Percentiles rank a stretch among this genome's conserved stretches.
phyloP scores from a whole-genome alignment of 2,888 invertebrate species.

The Thalpophila matura region DNA sequence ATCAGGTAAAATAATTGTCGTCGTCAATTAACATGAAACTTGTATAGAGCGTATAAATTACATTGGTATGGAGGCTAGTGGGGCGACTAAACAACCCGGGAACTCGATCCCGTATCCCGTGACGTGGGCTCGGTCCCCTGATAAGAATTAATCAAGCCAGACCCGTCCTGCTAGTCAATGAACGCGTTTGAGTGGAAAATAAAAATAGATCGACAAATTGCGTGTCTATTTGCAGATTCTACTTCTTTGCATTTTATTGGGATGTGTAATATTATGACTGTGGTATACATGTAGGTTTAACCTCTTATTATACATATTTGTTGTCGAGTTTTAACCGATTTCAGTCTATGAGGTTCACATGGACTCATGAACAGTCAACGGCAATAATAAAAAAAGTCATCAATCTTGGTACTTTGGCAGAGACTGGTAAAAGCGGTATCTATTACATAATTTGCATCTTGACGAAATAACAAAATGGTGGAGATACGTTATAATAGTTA shows the following conservation, averaged over 20 bases:
- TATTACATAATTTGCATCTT: background rate
- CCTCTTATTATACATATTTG: too few relatives aligned
- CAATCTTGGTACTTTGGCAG: too few relatives aligned
- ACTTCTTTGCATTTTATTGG: constrained; percentile 33
- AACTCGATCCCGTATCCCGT: constrained; percentile 42
- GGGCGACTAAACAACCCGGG: constrained; percentile 44
- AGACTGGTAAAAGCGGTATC: too few relatives aligned
- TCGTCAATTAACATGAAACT: constrained; percentile 36
- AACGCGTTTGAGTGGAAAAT: constrained; percentile 48
- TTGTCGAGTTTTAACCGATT: too few relatives aligned
- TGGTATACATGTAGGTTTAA: too few relatives aligned
- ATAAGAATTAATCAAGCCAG: constrained; percentile 60
- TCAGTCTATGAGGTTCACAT: too few relatives aligned
- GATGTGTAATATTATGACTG: background rate
- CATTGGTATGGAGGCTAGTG: constrained; percentile 47
- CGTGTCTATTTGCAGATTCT: constrained; percentile 19
- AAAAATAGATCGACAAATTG: constrained; percentile 44
- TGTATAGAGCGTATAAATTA: constrained; percentile 37
- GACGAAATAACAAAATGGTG: background rate
- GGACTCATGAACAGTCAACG: too few relatives aligned
- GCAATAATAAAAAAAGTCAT: too few relatives aligned
- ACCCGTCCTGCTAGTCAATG: constrained; percentile 45
- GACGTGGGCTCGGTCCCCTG: constrained; percentile 45
- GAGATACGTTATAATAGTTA: too few relatives aligned
- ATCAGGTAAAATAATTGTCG: too few relatives aligned